Evolutionary conservation across 1,140 invertebrate genomes (phyloP).

Genomic region (Lethrus apterus): DNA sequence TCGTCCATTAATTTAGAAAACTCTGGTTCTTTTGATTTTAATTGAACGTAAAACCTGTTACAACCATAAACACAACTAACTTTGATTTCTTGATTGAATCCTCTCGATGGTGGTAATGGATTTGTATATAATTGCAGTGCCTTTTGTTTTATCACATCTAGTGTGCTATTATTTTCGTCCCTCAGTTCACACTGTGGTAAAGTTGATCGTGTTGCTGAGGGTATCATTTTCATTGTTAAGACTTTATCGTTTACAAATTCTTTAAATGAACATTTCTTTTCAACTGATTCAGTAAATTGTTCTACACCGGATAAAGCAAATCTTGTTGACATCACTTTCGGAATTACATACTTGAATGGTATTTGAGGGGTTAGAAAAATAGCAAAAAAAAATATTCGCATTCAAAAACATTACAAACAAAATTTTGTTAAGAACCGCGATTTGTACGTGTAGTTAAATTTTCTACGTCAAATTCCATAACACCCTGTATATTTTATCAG

Average conservation of each 20-base stretch:
- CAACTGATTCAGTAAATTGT: conserved; percentile 53
- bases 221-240: conserved; percentile 54
- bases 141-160: conserved; percentile 35
- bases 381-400: too few species aligned
- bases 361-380: too few species aligned
- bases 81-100: conserved; percentile 45
- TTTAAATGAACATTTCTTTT: conserved; percentile 63
- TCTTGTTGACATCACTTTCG: conserved; percentile 62
- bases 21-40: conserved; percentile 49
- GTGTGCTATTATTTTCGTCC: conserved; percentile 42
- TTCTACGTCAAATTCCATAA: too few species aligned
- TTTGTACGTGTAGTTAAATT: too few species aligned
- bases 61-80: conserved; percentile 64
- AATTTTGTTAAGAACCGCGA: too few species aligned
- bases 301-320: conserved; percentile 62
- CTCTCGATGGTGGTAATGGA: conserved; percentile 42
- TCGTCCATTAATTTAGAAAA: conserved; percentile 49
- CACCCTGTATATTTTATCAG: too few species aligned
- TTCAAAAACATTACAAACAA: too few species aligned
- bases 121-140: conserved; percentile 44
- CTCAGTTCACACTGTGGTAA: conserved; percentile 65
- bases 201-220: conserved; percentile 57
- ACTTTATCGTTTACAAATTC: conserved; percentile 53
- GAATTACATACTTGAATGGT: conserved; percentile 58
- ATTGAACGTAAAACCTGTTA: conserved; percentile 63